Conservation (phyloP, 1,140 invertebrate species). For the Drosophila lini region DNA sequence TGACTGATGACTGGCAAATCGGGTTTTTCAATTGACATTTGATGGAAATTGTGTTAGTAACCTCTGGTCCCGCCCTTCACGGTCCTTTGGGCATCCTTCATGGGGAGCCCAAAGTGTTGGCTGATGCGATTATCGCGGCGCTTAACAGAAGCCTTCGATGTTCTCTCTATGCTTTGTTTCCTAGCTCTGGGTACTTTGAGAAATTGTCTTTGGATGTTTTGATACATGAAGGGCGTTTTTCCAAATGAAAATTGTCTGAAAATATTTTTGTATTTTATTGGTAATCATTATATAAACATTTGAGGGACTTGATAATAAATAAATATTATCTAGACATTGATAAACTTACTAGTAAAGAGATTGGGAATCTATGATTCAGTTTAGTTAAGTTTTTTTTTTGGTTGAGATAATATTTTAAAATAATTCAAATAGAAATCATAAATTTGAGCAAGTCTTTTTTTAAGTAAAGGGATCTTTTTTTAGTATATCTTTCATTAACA, state of each 20-base stretch:
- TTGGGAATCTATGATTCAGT: too few relatives aligned
- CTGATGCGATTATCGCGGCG: conserved; percentile 65
- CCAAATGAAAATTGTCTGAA: not conserved
- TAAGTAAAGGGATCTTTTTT: too few relatives aligned
- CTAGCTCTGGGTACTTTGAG: conserved; percentile 4
- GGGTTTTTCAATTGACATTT: conserved; percentile 79
- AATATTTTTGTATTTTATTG: not conserved
- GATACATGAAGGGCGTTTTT: conserved; percentile 1
- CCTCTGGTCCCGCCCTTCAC: conserved; percentile 4
- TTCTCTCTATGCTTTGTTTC: not conserved
- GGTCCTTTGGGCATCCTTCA: not conserved
- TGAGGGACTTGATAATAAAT: not conserved
- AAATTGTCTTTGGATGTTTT: not conserved
- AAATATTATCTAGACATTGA: too few relatives aligned
- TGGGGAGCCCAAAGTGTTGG: conserved; percentile 34
- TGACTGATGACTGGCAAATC: conserved; percentile 67
- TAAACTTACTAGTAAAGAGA: too few relatives aligned
- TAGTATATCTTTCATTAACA: not conserved
- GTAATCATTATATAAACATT: not conserved
- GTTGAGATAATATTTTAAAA: too few relatives aligned
- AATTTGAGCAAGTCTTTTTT: too few relatives aligned
- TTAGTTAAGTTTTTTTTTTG: too few relatives aligned
- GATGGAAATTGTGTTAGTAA: conserved; percentile 70
- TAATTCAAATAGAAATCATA: too few relatives aligned
- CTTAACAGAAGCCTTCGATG: conserved; percentile 19